phyloP scores from a whole-genome alignment of 2,888 invertebrate species.

The Ceratothoa steindachneri region DNA sequence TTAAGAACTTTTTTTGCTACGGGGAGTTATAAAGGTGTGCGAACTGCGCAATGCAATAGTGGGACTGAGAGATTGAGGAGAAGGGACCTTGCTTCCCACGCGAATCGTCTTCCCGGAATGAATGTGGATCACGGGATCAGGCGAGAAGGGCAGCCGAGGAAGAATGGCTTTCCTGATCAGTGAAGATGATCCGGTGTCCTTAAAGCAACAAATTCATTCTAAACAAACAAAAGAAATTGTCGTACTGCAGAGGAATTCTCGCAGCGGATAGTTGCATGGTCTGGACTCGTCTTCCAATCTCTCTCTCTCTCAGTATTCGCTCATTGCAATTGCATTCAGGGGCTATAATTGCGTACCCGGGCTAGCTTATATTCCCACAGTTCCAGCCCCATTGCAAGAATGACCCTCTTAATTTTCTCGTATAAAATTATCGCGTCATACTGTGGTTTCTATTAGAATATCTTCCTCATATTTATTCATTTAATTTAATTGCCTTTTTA shows the following conservation, averaged over 20 bases:
- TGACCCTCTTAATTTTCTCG: background rate
- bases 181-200: conserved; percentile 3
- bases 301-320: background rate
- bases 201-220: background rate
- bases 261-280: too few relatives aligned
- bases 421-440: background rate
- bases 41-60: too few relatives aligned
- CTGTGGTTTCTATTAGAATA: background rate
- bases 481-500: conserved; percentile 5
- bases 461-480: background rate
- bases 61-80: too few relatives aligned
- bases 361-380: background rate
- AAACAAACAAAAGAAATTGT: conserved; percentile 4
- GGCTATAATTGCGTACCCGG: too few relatives aligned
- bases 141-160: background rate
- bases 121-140: background rate
- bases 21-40: too few relatives aligned
- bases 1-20: too few relatives aligned
- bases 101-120: background rate
- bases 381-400: background rate
- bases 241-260: background rate
- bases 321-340: too few relatives aligned
- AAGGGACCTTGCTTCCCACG: background rate
- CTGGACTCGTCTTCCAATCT: background rate
- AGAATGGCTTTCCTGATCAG: background rate